Evolutionary conservation across 2,797 vertebrate genomes (phyloP).

Genomic region (Molossus molossus): DNA sequence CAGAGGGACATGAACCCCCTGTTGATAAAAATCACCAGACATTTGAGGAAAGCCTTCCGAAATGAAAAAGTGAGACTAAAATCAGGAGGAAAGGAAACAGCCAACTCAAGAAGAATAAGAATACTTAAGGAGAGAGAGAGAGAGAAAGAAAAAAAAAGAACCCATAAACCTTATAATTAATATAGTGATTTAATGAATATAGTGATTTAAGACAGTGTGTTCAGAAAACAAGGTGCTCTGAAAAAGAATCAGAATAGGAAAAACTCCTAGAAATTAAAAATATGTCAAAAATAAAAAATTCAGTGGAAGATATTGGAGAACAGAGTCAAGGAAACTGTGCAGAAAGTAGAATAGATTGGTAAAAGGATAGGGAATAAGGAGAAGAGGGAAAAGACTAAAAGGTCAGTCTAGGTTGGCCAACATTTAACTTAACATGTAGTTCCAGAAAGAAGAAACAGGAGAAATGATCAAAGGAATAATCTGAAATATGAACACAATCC

Average conservation of each 20-base stretch:
- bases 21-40: neutral
- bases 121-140: neutral
- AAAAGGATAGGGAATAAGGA: neutral
- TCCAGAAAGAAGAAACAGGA: neutral
- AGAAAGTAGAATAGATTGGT: conserved; percentile 10
- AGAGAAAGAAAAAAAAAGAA: neutral
- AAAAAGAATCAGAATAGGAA: conserved; percentile 55
- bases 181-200: neutral
- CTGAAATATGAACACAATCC: neutral
- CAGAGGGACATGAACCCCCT: neutral
- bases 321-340: neutral
- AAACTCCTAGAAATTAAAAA: conserved; percentile 23
- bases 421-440: neutral
- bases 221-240: neutral
- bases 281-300: conserved; percentile 36
- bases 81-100: neutral
- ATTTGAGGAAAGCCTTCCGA: neutral
- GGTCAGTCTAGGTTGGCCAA: neutral
- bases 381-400: neutral
- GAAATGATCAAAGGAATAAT: neutral
- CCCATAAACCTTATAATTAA: neutral
- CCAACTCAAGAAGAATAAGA: neutral
- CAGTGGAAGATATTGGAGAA: neutral
- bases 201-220: neutral
- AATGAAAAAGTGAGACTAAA: neutral